Evolutionary conservation across 2,888 invertebrate genomes (phyloP).

Genomic region (Stomorhina lunata): DNA sequence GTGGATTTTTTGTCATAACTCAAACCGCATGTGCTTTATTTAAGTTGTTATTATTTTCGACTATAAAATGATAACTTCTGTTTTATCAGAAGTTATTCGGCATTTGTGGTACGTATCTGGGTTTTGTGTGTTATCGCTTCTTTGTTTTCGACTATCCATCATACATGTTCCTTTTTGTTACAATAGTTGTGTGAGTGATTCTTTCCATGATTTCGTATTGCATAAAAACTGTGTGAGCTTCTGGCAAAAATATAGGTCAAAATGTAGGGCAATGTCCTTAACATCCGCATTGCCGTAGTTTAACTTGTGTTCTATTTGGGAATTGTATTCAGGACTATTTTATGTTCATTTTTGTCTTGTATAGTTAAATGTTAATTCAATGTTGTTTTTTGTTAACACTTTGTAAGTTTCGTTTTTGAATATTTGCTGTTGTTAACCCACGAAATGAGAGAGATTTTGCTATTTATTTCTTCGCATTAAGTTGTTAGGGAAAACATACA

Average conservation of each 20-base stretch:
- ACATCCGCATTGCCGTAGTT: slow-evolving; percentile 80
- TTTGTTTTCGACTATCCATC: slow-evolving; percentile 32
- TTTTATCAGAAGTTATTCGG: slow-evolving; percentile 39
- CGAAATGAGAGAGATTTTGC: not conserved
- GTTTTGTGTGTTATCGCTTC: slow-evolving; percentile 59
- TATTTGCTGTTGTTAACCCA: slow-evolving; percentile 45
- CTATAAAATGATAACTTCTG: slow-evolving; percentile 50
- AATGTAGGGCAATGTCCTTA: slow-evolving; percentile 80
- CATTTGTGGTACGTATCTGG: slow-evolving; percentile 57
- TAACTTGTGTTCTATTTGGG: slow-evolving; percentile 75
- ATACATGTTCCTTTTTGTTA: slow-evolving; percentile 7
- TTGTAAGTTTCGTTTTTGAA: slow-evolving; percentile 33
- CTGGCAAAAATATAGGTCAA: slow-evolving; percentile 77
- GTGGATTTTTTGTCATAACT: slow-evolving; percentile 65
- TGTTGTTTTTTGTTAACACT: slow-evolving; percentile 48
- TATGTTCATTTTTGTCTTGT: slow-evolving; percentile 65
- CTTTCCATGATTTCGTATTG: slow-evolving; percentile 24
- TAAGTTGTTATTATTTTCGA: no score
- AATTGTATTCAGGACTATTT: slow-evolving; percentile 77
- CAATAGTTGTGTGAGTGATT: slow-evolving; percentile 14
- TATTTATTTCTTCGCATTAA: not conserved
- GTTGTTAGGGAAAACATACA: not conserved
- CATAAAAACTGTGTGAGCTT: slow-evolving; percentile 66
- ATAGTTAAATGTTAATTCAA: slow-evolving; percentile 51
- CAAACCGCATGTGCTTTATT: slow-evolving; percentile 65